Percentiles rank a stretch among this genome's conserved stretches.
Conservation (phyloP, 2,797 vertebrate genomes). For the Myiotriccus ornatus region DNA sequence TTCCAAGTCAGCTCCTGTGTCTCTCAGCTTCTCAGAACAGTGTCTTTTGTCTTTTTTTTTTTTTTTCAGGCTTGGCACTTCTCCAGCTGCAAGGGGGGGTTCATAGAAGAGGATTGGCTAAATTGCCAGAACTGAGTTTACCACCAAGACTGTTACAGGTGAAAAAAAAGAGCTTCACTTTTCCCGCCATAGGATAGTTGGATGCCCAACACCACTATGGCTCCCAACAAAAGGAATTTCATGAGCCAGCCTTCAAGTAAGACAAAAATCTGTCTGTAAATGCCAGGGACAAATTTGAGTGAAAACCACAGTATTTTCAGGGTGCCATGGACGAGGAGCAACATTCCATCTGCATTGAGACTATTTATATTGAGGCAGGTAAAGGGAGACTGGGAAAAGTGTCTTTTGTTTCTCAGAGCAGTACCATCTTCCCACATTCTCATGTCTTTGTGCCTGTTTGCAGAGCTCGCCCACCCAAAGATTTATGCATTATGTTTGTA, state of each 20-base stretch:
- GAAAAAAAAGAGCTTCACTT: not conserved
- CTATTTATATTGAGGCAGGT: not conserved
- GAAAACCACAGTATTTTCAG: not conserved
- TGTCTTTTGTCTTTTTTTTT: not conserved
- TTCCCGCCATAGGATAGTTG: accelerated
- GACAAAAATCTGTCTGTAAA: not conserved
- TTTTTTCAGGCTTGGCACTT: not conserved
- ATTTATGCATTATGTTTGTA: not conserved
- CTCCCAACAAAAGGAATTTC: not conserved
- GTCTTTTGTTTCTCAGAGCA: not conserved
- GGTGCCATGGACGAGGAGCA: not conserved
- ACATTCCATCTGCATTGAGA: not conserved
- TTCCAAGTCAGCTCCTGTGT: not conserved
- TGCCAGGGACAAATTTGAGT: not conserved
- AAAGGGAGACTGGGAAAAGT: not conserved
- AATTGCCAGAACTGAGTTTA: not conserved
- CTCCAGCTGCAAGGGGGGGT: not conserved
- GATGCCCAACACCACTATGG: not conserved
- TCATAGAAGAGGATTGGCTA: not conserved
- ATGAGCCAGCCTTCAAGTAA: not conserved
- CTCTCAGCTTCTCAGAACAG: constrained; percentile 1
- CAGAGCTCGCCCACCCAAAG: not conserved
- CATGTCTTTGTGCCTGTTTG: not conserved
- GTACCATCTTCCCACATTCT: not conserved
- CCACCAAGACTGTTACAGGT: not conserved